Conservation (phyloP, 2,797 vertebrate species). For the Darevskia nairensis region DNA sequence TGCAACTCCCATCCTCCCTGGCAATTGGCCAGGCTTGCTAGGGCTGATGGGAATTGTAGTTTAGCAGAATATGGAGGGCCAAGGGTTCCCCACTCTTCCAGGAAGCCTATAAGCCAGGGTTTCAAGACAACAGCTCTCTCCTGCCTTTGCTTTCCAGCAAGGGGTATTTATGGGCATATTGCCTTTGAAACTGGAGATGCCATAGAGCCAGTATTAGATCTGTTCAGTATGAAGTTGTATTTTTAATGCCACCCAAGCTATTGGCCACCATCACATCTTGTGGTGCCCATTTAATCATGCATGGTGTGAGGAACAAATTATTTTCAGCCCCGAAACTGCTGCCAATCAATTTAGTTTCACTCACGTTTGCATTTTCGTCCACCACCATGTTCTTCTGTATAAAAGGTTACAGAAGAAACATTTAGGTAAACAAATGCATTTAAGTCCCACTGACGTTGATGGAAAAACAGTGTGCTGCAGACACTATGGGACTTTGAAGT, state of each 20-base stretch:
- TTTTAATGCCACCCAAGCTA: neutral
- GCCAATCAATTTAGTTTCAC: conserved; percentile 48
- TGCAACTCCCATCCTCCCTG: too few relatives aligned
- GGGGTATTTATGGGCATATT: neutral
- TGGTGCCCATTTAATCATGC: neutral
- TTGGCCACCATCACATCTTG: neutral
- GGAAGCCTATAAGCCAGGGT: neutral
- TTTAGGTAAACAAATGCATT: neutral
- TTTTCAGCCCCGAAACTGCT: neutral
- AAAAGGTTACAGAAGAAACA: too few relatives aligned
- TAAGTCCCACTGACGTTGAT: neutral
- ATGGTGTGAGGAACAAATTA: neutral
- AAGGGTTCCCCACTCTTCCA: too few relatives aligned
- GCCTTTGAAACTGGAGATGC: neutral
- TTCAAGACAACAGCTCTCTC: neutral
- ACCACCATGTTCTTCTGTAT: too few relatives aligned
- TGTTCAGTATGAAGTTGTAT: neutral
- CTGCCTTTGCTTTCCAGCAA: neutral
- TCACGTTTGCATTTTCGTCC: conserved; percentile 34
- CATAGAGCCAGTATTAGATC: neutral
- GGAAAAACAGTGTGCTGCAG: neutral
- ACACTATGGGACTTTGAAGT: neutral
- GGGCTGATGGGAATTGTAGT: too few relatives aligned
- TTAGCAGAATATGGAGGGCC: too few relatives aligned
- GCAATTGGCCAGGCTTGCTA: too few relatives aligned